Conservation (phyloP, 2,113 vertebrate species). For the Archocentrus centrarchus region DNA sequence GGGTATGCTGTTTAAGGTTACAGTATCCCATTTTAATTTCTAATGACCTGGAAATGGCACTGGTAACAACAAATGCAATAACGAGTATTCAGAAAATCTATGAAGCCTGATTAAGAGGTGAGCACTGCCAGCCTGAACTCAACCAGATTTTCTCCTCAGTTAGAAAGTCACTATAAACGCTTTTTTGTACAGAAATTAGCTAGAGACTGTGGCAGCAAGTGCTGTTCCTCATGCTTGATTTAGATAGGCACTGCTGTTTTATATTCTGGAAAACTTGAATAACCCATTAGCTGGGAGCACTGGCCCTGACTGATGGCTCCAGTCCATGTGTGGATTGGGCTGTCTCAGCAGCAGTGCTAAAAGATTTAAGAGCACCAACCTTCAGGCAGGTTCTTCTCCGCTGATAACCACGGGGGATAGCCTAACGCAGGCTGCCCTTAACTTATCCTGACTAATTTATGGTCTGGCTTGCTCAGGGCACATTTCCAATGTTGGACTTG, state of each 20-base stretch:
- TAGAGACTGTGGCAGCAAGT: slow-evolving; percentile 11
- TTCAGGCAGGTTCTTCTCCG: slow-evolving; percentile 61
- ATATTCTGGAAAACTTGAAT: slow-evolving; percentile 69
- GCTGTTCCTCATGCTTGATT: slow-evolving; percentile 60
- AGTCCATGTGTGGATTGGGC: slow-evolving; percentile 55
- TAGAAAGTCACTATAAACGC: slow-evolving; percentile 26
- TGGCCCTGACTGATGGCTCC: slow-evolving; percentile 71
- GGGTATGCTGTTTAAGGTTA: slow-evolving; percentile 8
- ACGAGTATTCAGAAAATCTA: not conserved
- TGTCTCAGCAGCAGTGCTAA: slow-evolving; percentile 70
- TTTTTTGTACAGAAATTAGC: slow-evolving; percentile 50
- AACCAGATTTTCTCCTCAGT: not conserved
- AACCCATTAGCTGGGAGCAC: slow-evolving; percentile 68
- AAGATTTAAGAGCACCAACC: slow-evolving; percentile 73
- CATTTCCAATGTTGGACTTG: slow-evolving; percentile 46
- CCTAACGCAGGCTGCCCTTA: slow-evolving; percentile 44
- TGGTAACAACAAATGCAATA: not conserved
- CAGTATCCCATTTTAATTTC: not conserved
- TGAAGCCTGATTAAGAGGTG: slow-evolving; percentile 6
- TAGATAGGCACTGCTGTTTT: slow-evolving; percentile 63
- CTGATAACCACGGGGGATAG: slow-evolving; percentile 58
- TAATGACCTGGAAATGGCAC: not conserved
- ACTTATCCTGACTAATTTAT: slow-evolving; percentile 72
- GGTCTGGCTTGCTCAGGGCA: slow-evolving; percentile 40
- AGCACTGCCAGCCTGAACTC: not conserved